These are phyloP conservation scores for Sepiola atlantica DNA, from an alignment of 2,888 invertebrate species.

Conservation along the genomic window DNA sequence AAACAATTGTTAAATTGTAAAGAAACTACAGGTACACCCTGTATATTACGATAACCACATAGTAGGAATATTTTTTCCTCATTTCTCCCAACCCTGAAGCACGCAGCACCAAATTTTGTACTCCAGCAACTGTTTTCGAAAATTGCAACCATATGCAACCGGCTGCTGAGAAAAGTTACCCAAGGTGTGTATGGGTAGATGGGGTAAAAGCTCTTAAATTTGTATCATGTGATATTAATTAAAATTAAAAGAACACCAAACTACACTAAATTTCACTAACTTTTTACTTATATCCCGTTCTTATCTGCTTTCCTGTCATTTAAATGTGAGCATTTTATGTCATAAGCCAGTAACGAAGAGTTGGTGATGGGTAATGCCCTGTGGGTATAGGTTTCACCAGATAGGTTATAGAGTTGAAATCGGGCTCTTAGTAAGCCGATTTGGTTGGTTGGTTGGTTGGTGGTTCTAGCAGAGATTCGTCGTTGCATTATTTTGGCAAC, in stretches of 20 bases:
- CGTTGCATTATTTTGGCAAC: too few species aligned
- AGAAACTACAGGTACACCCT: background rate
- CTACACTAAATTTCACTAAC: too few species aligned
- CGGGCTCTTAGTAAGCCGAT: too few species aligned
- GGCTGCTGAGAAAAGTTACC: background rate
- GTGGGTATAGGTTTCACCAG: too few species aligned
- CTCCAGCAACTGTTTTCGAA: background rate
- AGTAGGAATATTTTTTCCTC: background rate
- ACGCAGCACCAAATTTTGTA: background rate
- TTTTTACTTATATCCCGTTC: background rate
- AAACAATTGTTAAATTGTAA: background rate
- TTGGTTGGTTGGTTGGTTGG: too few species aligned
- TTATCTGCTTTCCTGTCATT: background rate
- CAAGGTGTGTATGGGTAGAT: background rate
- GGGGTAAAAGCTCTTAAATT: background rate
- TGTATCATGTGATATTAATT: background rate
- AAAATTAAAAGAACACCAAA: background rate
- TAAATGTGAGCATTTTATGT: background rate
- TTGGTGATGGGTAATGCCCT: too few species aligned
- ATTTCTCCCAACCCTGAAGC: background rate
- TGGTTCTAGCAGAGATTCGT: too few species aligned
- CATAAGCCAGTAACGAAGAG: too few species aligned
- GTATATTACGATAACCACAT: background rate
- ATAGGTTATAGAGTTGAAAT: too few species aligned
- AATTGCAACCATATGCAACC: background rate